These are phyloP conservation scores for Leucopsar rothschildi DNA, from an alignment of 2,113 vertebrate genomes.

Conservation along the genomic window DNA sequence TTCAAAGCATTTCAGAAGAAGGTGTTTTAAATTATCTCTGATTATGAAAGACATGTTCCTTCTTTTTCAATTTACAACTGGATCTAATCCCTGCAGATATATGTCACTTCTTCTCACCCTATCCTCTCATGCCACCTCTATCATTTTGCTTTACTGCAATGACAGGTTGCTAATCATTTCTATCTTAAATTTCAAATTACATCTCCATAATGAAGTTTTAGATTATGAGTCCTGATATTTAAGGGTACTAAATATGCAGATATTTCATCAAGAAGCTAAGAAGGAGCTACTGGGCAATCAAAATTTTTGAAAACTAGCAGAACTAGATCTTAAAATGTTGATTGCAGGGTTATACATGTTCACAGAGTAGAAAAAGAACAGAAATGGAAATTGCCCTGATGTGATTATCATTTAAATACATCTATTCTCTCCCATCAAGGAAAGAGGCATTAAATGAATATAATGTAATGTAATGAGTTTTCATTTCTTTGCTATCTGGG, in stretches of 20 bases:
- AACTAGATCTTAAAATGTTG: slow-evolving; percentile 27
- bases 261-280: slow-evolving; percentile 12
- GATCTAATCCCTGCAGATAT: not conserved
- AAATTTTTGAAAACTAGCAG: slow-evolving; percentile 16
- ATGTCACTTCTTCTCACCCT: not conserved
- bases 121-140: not conserved
- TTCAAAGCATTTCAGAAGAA: not conserved
- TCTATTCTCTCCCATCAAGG: not conserved
- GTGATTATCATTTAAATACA: slow-evolving; percentile 35
- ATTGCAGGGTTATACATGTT: slow-evolving; percentile 17
- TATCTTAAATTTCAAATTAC: not conserved
- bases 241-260: not conserved
- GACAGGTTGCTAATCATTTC: not conserved
- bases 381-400: slow-evolving; percentile 3
- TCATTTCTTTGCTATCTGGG: not conserved
- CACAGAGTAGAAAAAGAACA: not conserved
- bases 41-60: not conserved
- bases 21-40: not conserved
- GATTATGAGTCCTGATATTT: not conserved
- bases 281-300: slow-evolving; percentile 31
- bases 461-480: not conserved
- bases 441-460: slow-evolving; percentile 10
- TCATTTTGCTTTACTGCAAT: not conserved
- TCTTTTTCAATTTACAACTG: not conserved
- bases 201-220: slow-evolving; percentile 11